phyloP scores from a whole-genome alignment of 2,113 vertebrate genomes.

The Suricata suricatta region DNA sequence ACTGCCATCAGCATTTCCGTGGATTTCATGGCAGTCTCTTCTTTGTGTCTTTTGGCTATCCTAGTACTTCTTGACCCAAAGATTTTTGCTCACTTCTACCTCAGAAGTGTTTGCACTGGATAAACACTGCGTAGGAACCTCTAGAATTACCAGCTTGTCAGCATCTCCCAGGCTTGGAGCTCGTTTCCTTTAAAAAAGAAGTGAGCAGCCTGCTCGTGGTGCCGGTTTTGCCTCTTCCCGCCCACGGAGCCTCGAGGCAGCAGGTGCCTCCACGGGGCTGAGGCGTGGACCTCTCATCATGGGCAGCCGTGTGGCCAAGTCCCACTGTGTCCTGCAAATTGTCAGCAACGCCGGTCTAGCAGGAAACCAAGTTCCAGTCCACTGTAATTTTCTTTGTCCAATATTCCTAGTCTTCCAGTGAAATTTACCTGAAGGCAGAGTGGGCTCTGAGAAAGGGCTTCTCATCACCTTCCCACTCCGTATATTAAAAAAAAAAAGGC shows the following conservation, averaged over 20 bases:
- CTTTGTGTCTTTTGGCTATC: neutral
- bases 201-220: neutral
- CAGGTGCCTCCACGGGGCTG: neutral
- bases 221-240: neutral
- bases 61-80: neutral
- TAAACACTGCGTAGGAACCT: neutral
- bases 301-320: neutral
- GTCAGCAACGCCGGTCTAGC: neutral
- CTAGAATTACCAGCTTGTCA: slow-evolving; percentile 40
- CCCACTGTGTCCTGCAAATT: neutral
- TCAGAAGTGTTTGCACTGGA: neutral
- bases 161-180: neutral
- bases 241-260: neutral
- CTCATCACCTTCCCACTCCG: neutral
- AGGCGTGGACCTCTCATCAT: accelerated
- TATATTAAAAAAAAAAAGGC: neutral
- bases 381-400: neutral
- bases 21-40: neutral
- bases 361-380: neutral
- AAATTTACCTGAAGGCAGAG: neutral
- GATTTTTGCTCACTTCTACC: neutral
- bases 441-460: neutral
- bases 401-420: neutral
- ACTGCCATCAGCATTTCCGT: neutral
- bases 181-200: neutral